Conservation (phyloP, 2,888 invertebrate genomes). For the Sthenelais limicola region DNA sequence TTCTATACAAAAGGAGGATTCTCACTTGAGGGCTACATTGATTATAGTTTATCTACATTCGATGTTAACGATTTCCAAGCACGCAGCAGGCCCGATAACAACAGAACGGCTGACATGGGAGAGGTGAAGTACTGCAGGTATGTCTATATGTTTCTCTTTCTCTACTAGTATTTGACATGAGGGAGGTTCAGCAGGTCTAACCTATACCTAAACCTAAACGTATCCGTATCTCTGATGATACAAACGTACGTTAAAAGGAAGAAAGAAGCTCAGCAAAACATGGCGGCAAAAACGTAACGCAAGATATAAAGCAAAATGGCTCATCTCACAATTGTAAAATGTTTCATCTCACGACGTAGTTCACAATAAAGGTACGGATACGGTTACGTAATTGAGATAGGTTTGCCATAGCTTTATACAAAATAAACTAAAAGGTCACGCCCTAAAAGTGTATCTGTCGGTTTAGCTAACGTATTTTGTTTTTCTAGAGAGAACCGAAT, state of each 20-base stretch:
- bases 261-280: no score
- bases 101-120: slow-evolving; percentile 51
- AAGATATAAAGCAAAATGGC: not conserved
- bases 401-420: no score
- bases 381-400: no score
- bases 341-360: no score
- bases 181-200: no score
- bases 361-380: no score
- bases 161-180: slow-evolving; percentile 15
- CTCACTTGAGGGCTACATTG: slow-evolving; percentile 59
- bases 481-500: not conserved
- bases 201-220: no score
- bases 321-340: no score
- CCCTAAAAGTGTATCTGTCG: no score
- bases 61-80: slow-evolving; percentile 58
- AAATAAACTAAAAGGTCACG: no score
- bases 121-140: slow-evolving; percentile 62
- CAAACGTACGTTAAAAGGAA: no score
- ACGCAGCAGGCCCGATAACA: slow-evolving; percentile 54
- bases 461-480: not conserved
- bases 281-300: not conserved
- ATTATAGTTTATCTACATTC: slow-evolving; percentile 65
- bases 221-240: no score
- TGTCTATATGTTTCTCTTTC: not conserved
- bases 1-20: slow-evolving; percentile 75